These are phyloP conservation scores for Protomyctophum bolini DNA, from an alignment of 2,113 vertebrate genomes.

Conservation along the genomic window DNA sequence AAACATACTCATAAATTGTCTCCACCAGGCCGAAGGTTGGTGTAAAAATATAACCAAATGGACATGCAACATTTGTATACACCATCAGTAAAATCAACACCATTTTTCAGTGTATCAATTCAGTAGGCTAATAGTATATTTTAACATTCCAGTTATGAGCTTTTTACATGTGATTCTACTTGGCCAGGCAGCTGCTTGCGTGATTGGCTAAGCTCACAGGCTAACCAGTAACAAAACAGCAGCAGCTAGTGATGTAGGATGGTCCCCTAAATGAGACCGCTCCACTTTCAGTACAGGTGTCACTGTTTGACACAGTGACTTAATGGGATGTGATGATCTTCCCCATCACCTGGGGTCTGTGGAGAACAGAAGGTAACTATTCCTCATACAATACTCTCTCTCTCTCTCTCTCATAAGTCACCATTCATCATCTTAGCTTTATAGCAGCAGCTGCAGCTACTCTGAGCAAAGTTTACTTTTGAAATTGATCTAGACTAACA, in stretches of 20 bases:
- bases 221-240: neutral
- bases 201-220: neutral
- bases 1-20: too few species aligned
- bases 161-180: neutral
- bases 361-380: slow-evolving; percentile 45
- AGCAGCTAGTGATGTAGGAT: neutral
- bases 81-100: too few species aligned
- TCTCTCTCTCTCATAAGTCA: slow-evolving; percentile 34
- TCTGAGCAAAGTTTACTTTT: neutral
- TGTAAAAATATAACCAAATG: too few species aligned
- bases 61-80: too few species aligned
- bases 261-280: neutral
- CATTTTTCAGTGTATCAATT: too few species aligned
- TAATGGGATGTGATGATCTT: slow-evolving; percentile 61
- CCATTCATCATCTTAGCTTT: slow-evolving; percentile 49
- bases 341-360: slow-evolving; percentile 38
- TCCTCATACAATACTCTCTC: slow-evolving; percentile 15
- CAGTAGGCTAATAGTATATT: too few species aligned
- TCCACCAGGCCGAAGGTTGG: too few species aligned
- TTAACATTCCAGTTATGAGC: neutral
- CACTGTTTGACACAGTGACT: slow-evolving; percentile 53
- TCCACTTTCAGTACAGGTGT: slow-evolving; percentile 33
- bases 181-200: slow-evolving; percentile 12
- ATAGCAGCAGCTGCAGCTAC: slow-evolving; percentile 30
- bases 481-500: slow-evolving; percentile 3